phyloP scores from a whole-genome alignment of 2,113 vertebrate genomes.

The Rhinoptilus africanus region DNA sequence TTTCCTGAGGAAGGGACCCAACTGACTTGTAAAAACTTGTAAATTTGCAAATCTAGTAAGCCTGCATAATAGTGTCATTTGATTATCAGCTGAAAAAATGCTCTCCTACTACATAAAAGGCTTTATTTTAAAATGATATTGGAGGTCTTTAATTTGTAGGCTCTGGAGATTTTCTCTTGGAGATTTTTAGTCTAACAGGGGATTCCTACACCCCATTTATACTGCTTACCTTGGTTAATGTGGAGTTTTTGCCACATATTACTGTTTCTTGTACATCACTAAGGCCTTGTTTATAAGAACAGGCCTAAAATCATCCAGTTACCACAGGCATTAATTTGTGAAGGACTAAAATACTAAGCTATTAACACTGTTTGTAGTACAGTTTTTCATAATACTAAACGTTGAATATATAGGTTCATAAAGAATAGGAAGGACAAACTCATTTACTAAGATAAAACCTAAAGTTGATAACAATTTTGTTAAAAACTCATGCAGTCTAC shows the following conservation, averaged over 20 bases:
- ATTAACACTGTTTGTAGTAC: conserved; percentile 50
- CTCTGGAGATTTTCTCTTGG: conserved; percentile 67
- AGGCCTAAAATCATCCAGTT: conserved; percentile 62
- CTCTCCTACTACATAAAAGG: conserved; percentile 71
- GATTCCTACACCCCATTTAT: conserved; percentile 70
- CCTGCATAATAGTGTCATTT: conserved; percentile 79
- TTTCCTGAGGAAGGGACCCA: conserved; percentile 83
- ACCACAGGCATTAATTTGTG: conserved; percentile 64
- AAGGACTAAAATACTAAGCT: conserved; percentile 66
- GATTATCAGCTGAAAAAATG: conserved; percentile 77
- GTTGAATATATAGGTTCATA: neutral
- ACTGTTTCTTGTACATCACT: conserved; percentile 64
- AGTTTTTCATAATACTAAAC: conserved; percentile 15
- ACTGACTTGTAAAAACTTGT: conserved; percentile 81
- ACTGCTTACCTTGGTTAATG: conserved; percentile 68
- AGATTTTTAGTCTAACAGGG: conserved; percentile 63
- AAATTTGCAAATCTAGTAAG: conserved; percentile 82
- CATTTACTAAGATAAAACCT: neutral
- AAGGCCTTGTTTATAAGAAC: conserved; percentile 69
- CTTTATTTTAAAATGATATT: conserved; percentile 78
- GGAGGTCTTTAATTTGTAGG: conserved; percentile 73
- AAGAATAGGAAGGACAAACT: conserved; percentile 30
- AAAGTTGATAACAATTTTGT: neutral
- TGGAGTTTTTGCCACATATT: conserved; percentile 63
- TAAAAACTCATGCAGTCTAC: neutral